Percentiles rank a stretch among this genome's conserved stretches.
Conservation (phyloP, 2,888 invertebrate species). For the Synanthedon vespiformis region DNA sequence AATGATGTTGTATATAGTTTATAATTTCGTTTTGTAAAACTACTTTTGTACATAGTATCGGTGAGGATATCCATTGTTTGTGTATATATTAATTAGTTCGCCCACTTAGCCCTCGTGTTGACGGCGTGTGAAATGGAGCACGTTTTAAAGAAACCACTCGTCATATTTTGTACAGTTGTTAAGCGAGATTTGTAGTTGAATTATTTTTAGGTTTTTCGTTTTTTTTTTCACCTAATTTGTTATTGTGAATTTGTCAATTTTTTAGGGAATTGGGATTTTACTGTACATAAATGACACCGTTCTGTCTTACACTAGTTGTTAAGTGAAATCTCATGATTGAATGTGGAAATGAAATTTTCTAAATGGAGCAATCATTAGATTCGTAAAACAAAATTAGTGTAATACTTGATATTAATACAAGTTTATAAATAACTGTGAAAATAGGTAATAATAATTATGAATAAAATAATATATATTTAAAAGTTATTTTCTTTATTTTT, state of each 20-base stretch:
- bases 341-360: slow-evolving; percentile 69
- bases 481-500: slow-evolving; percentile 13
- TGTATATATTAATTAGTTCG: slow-evolving; percentile 36
- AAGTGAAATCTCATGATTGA: slow-evolving; percentile 63
- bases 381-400: slow-evolving; percentile 68
- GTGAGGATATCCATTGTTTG: slow-evolving; percentile 22
- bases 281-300: slow-evolving; percentile 71
- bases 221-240: slow-evolving; percentile 57
- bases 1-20: slow-evolving; percentile 70
- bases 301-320: slow-evolving; percentile 59
- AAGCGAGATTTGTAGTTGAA: slow-evolving; percentile 63
- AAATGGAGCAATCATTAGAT: slow-evolving; percentile 68
- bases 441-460: slow-evolving; percentile 71
- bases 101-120: slow-evolving; percentile 40
- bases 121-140: slow-evolving; percentile 34
- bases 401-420: slow-evolving; percentile 73
- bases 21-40: slow-evolving; percentile 65
- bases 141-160: slow-evolving; percentile 65
- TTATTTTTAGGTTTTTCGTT: slow-evolving; percentile 60
- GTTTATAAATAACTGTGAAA: slow-evolving; percentile 73
- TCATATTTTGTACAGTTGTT: slow-evolving; percentile 68
- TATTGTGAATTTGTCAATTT: slow-evolving; percentile 78
- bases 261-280: slow-evolving; percentile 79
- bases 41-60: slow-evolving; percentile 55
- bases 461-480: slow-evolving; percentile 72